Evolutionary conservation across 1,140 invertebrate genomes (phyloP).

Genomic region (Zophobas atratus): DNA sequence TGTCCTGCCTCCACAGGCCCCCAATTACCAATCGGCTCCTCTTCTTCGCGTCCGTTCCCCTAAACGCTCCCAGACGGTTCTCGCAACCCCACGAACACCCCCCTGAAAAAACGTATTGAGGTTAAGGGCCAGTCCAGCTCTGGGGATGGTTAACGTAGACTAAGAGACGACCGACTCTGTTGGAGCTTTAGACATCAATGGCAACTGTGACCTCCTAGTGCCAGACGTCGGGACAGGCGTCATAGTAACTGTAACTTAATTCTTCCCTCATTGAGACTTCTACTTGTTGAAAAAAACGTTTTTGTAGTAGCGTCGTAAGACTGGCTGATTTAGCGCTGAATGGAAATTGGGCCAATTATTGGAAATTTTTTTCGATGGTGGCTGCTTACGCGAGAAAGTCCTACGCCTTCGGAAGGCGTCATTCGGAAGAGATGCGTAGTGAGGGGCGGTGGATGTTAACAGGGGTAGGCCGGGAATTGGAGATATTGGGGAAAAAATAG

Average conservation of each 20-base stretch:
- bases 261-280: slow-evolving; percentile 30
- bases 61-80: neutral
- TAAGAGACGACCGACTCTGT: slow-evolving; percentile 36
- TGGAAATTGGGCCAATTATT: too few species aligned
- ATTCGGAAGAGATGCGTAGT: too few species aligned
- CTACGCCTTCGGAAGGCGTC: too few species aligned
- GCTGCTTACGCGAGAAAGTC: too few species aligned
- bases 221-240: slow-evolving; percentile 50
- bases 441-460: too few species aligned
- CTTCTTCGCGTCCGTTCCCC: neutral
- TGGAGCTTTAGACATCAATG: slow-evolving; percentile 36
- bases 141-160: slow-evolving; percentile 40
- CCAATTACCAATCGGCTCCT: too few species aligned
- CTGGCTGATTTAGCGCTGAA: neutral
- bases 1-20: too few species aligned
- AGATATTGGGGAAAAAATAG: too few species aligned
- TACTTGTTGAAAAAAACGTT: neutral
- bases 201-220: slow-evolving; percentile 48
- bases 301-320: slow-evolving; percentile 18
- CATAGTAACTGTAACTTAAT: slow-evolving; percentile 43
- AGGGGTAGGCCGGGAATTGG: too few species aligned
- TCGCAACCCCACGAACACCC: too few species aligned
- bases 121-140: slow-evolving; percentile 18
- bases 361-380: too few species aligned
- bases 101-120: slow-evolving; percentile 13